Conservation (phyloP, 1,140 invertebrate species). For the Luehdorfia chinensis region DNA sequence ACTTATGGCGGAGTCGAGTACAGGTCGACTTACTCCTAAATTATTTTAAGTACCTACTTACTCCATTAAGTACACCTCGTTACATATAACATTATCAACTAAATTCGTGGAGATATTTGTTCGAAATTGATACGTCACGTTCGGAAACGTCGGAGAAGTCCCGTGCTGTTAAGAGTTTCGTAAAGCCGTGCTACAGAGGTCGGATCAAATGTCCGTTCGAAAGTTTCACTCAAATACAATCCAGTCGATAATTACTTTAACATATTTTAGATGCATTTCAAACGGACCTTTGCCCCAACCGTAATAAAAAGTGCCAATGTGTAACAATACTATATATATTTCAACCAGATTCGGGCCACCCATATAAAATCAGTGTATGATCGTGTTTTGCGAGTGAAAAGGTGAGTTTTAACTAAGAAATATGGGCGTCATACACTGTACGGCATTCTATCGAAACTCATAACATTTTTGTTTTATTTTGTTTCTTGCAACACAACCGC, state of each 20-base stretch:
- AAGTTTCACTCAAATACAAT: conserved; percentile 14
- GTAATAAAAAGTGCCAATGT: conserved; percentile 65
- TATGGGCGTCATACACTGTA: conserved; percentile 55
- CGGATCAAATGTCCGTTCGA: conserved; percentile 22
- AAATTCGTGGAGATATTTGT: conserved; percentile 53
- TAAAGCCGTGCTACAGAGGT: conserved; percentile 60
- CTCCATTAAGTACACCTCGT: neutral
- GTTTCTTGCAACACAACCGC: no score
- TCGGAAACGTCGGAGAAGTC: conserved; percentile 37
- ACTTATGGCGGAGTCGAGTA: conserved; percentile 67
- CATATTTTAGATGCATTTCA: conserved; percentile 17
- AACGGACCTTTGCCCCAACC: conserved; percentile 27
- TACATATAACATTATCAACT: conserved; percentile 32
- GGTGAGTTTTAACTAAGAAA: conserved; percentile 13
- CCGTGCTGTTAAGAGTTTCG: conserved; percentile 67
- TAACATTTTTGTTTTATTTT: conserved; percentile 38
- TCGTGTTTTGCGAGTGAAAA: conserved; percentile 31
- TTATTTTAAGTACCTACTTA: conserved; percentile 1
- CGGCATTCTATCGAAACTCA: conserved; percentile 71
- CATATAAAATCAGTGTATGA: conserved; percentile 58
- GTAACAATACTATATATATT: conserved; percentile 35
- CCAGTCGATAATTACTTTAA: no score
- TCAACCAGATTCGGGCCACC: conserved; percentile 73
- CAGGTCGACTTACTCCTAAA: conserved; percentile 53
- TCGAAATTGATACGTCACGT: conserved; percentile 46